Percentiles rank a stretch among this genome's conserved stretches.
These are phyloP conservation scores for Tichodroma muraria DNA, from an alignment of 2,113 vertebrate species.

Conservation along the genomic window DNA sequence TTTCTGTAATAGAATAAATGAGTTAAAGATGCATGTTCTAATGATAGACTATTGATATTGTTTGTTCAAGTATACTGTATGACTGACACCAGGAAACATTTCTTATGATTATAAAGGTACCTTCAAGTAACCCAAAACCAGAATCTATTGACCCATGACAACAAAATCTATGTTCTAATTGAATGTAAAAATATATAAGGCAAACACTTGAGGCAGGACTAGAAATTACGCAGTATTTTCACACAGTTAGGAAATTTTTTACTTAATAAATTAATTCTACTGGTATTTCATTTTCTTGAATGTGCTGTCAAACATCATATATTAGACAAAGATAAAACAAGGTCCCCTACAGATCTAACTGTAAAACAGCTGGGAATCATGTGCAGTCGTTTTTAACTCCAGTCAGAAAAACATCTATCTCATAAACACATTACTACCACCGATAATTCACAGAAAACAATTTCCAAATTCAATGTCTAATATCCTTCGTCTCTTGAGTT, in stretches of 20 bases:
- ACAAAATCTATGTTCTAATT: background rate
- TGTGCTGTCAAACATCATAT: background rate
- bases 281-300: background rate
- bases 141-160: fast-evolving
- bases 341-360: background rate
- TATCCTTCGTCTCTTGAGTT: background rate
- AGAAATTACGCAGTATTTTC: background rate
- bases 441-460: background rate
- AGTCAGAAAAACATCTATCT: background rate
- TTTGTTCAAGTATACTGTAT: background rate
- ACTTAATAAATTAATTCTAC: background rate
- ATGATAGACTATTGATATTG: background rate
- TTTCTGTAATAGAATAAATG: background rate
- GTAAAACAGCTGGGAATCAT: background rate
- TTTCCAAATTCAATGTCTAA: background rate
- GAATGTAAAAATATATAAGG: background rate
- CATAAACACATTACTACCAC: background rate
- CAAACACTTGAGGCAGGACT: background rate
- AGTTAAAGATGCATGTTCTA: background rate
- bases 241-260: background rate
- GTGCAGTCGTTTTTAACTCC: background rate
- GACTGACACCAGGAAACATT: background rate
- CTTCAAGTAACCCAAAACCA: background rate
- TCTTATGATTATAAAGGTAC: background rate
- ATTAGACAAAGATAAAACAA: background rate